phyloP scores from a whole-genome alignment of 2,797 vertebrate genomes.

The Mionectes olivaceus region DNA sequence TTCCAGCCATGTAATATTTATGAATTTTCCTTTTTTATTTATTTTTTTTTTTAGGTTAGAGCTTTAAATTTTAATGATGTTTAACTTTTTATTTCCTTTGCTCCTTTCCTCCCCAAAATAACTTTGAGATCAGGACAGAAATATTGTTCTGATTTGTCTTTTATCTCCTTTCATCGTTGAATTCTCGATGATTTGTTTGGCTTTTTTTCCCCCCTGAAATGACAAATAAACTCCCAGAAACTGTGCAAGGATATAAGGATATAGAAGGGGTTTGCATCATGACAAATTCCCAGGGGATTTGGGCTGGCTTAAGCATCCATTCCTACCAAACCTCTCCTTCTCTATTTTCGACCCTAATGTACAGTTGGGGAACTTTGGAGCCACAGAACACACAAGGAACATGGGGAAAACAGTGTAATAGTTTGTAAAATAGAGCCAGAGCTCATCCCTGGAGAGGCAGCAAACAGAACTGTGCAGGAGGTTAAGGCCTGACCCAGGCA shows the following conservation, averaged over 20 bases:
- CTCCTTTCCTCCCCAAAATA: constrained; percentile 44
- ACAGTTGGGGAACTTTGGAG: background rate
- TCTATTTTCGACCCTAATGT: background rate
- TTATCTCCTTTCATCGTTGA: constrained; percentile 36
- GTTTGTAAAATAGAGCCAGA: background rate
- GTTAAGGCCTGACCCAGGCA: background rate
- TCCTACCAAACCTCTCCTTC: background rate
- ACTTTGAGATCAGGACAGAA: constrained; percentile 30
- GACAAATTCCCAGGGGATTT: background rate
- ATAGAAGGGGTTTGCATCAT: background rate
- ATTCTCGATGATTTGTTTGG: constrained; percentile 51
- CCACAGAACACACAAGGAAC: background rate
- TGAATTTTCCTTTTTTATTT: background rate
- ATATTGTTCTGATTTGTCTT: constrained; percentile 44
- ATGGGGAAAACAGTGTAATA: background rate
- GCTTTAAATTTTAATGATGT: constrained; percentile 59
- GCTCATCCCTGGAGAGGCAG: background rate
- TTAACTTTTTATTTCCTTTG: constrained; percentile 52
- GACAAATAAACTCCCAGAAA: constrained; percentile 28
- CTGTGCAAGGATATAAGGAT: background rate
- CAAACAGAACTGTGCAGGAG: fast-evolving
- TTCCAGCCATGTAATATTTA: constrained; percentile 9
- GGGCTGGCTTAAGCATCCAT: background rate
- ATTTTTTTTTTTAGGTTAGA: background rate
- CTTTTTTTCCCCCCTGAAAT: background rate